A percentile compares a stretch with the other conserved stretches of the same genome.
Conservation (phyloP, 2,113 vertebrate genomes). For the Gracilinanus agilis region DNA sequence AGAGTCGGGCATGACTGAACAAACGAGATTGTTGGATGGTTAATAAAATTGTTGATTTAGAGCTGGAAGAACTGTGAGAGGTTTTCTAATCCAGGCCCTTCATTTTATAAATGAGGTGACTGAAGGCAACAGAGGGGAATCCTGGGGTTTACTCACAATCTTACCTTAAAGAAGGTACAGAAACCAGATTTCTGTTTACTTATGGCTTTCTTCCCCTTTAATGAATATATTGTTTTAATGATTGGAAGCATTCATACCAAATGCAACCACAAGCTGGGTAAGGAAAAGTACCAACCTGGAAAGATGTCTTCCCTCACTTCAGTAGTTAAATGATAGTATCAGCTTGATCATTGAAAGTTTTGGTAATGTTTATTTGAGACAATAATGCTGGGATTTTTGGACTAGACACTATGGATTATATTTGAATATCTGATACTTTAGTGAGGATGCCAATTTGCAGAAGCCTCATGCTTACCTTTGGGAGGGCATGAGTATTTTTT, state of each 20-base stretch:
- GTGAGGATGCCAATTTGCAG: background rate
- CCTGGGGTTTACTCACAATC: background rate
- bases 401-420: background rate
- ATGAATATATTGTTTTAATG: background rate
- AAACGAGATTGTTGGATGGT: background rate
- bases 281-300: background rate
- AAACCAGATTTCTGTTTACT: background rate
- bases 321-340: background rate
- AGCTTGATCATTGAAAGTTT: background rate
- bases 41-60: background rate
- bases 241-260: background rate
- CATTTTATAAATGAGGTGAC: background rate
- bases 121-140: background rate
- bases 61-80: background rate
- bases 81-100: background rate
- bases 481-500: too few relatives aligned
- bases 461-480: too few relatives aligned
- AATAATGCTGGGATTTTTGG: background rate
- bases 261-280: background rate
- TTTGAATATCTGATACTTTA: background rate
- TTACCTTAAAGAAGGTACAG: background rate
- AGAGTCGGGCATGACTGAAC: too few relatives aligned
- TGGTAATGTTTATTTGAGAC: background rate
- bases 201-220: background rate
- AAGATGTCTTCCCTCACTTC: background rate